These are phyloP conservation scores for Copidosoma floridanum DNA, from an alignment of 1,140 invertebrate genomes.

Conservation along the genomic window DNA sequence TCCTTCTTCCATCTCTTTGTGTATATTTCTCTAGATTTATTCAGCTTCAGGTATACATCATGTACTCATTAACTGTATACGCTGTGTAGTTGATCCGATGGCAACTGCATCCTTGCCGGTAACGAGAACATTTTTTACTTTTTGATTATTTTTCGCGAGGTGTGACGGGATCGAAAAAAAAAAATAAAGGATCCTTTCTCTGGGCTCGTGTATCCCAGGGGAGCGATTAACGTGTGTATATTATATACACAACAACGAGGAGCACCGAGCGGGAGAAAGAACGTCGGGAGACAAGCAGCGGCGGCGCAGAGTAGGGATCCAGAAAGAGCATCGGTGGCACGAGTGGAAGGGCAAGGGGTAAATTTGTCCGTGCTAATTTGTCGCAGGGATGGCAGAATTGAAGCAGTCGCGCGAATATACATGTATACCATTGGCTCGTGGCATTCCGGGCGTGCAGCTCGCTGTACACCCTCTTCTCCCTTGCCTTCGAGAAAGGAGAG, in stretches of 20 bases:
- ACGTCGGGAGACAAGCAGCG: background rate
- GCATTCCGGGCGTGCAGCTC: constrained; percentile 28
- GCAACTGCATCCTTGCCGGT: too few relatives aligned
- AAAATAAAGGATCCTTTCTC: too few relatives aligned
- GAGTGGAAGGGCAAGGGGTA: constrained; percentile 33
- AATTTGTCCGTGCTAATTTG: constrained; percentile 51
- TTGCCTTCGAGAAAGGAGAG: background rate
- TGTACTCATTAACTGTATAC: too few relatives aligned
- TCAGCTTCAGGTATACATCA: too few relatives aligned
- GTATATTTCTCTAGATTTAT: too few relatives aligned
- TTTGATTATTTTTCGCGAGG: too few relatives aligned
- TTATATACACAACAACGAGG: too few relatives aligned
- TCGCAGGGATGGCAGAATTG: constrained; percentile 47
- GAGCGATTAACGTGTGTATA: constrained; percentile 22
- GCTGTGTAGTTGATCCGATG: too few relatives aligned
- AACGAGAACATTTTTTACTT: too few relatives aligned
- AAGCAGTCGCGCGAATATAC: constrained; percentile 40
- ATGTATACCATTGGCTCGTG: constrained; percentile 46
- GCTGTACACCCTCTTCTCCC: too few relatives aligned
- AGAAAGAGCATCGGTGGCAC: background rate
- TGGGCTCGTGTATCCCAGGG: constrained; percentile 23
- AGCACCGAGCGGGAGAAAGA: background rate
- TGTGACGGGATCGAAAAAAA: too few relatives aligned
- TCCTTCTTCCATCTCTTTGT: too few relatives aligned
- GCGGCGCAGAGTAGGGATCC: background rate